These are phyloP conservation scores for Pangasius larnaudii DNA, from an alignment of 2,797 vertebrate genomes.

Conservation along the genomic window DNA sequence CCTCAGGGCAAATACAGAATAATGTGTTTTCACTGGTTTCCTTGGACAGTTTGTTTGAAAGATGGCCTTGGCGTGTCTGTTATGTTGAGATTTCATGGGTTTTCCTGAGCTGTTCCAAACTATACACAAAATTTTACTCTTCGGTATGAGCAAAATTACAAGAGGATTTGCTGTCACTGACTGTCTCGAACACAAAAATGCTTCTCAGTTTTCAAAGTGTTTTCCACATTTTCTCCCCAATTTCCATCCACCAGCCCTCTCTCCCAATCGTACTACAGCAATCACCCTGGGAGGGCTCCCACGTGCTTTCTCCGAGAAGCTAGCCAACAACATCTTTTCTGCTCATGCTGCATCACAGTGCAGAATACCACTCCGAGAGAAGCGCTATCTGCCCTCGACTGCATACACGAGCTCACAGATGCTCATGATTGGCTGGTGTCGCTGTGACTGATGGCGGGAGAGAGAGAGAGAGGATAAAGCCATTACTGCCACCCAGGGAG, in stretches of 20 bases:
- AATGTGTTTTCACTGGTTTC: not conserved
- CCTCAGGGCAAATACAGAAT: slow-evolving; percentile 1
- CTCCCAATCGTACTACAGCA: not conserved
- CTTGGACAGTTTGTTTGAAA: too few relatives aligned
- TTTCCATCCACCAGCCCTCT: not conserved
- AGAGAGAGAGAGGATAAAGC: not conserved
- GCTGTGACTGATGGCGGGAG: not conserved
- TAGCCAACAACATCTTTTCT: not conserved
- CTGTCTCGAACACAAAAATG: not conserved
- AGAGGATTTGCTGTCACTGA: slow-evolving; percentile 16
- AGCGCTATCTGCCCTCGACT: not conserved
- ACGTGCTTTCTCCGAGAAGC: not conserved
- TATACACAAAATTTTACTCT: not conserved
- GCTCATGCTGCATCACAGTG: not conserved
- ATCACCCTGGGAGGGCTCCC: not conserved
- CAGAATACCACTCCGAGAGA: not conserved
- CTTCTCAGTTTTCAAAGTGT: not conserved
- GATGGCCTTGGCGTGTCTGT: not conserved
- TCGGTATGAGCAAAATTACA: not conserved
- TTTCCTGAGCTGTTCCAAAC: slow-evolving; percentile 2
- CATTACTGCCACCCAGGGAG: not conserved
- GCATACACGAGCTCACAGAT: not conserved
- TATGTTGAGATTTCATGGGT: not conserved
- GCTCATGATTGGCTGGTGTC: not conserved
- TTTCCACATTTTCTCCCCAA: not conserved